Percentiles rank a stretch among this genome's conserved stretches.
Evolutionary conservation across 2,888 invertebrate genomes (phyloP).

Genomic region (Lacanobia wlatinum): DNA sequence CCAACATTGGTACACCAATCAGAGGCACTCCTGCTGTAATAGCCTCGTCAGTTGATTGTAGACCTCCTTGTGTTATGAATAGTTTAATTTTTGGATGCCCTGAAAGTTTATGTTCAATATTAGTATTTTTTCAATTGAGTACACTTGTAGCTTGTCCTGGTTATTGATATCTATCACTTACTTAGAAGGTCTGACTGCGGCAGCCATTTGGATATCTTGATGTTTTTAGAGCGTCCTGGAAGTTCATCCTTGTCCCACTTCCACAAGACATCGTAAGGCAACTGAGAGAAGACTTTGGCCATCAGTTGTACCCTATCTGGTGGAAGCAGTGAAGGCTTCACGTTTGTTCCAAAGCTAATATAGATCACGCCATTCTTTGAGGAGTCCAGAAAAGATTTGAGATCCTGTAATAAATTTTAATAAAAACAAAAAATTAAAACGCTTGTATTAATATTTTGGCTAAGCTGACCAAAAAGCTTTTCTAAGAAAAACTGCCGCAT

Average conservation of each 20-base stretch:
- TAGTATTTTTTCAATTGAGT: too few species aligned
- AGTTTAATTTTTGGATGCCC: slow-evolving; percentile 52
- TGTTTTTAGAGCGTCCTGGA: slow-evolving; percentile 77
- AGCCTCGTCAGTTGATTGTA: slow-evolving; percentile 69
- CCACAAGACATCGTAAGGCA: slow-evolving; percentile 85
- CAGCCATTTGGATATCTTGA: slow-evolving; percentile 84
- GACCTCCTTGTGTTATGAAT: slow-evolving; percentile 67
- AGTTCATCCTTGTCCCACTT: slow-evolving; percentile 82
- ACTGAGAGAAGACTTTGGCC: slow-evolving; percentile 76
- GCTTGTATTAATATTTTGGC: too few species aligned
- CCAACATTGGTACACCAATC: slow-evolving; percentile 64
- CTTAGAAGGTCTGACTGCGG: slow-evolving; percentile 76
- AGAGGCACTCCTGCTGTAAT: slow-evolving; percentile 66
- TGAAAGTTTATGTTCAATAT: slow-evolving; percentile 15
- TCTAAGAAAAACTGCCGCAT: not conserved
- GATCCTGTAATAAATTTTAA: slow-evolving; percentile 74
- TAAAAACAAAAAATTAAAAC: too few species aligned
- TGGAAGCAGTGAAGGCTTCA: slow-evolving; percentile 74
- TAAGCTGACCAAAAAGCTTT: not conserved
- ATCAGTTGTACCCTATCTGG: slow-evolving; percentile 73
- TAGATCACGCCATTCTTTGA: slow-evolving; percentile 83
- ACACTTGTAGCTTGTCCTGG: not conserved
- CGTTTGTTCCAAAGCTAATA: slow-evolving; percentile 85
- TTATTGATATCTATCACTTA: slow-evolving; percentile 21
- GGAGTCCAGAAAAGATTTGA: slow-evolving; percentile 77